Percentiles rank a stretch among this genome's conserved stretches.
Evolutionary conservation across 2,797 vertebrate genomes (phyloP).

Genomic region (Botia kubotai): DNA sequence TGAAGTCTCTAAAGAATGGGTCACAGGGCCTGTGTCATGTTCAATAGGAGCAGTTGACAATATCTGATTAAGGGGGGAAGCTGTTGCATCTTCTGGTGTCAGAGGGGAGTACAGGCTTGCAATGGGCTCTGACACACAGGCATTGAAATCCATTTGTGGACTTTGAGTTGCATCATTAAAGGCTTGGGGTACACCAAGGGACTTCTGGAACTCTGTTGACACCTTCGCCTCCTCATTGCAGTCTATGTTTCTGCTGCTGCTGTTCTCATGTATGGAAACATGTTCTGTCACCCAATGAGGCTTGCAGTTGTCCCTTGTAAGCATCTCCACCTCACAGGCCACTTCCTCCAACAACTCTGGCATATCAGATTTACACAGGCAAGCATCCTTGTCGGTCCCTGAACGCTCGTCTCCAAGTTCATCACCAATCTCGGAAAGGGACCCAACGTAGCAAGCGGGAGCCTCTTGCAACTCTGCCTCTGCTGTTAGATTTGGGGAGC

Average conservation of each 20-base stretch:
- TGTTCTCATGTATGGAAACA: constrained; percentile 64
- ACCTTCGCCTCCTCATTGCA: constrained; percentile 75
- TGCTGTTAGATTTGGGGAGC: constrained; percentile 87
- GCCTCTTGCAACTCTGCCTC: constrained; percentile 83
- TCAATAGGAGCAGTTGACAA: constrained; percentile 62
- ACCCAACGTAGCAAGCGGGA: constrained; percentile 79
- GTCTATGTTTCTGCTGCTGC: constrained; percentile 75
- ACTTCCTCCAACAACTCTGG: constrained; percentile 69
- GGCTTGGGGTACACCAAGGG: constrained; percentile 40
- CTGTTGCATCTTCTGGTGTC: constrained; percentile 56
- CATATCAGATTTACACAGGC: constrained; percentile 67
- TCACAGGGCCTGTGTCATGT: constrained; percentile 75
- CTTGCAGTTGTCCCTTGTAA: constrained; percentile 69
- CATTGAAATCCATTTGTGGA: constrained; percentile 74
- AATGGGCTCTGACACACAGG: constrained; percentile 73
- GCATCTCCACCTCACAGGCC: constrained; percentile 67
- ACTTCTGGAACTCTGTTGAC: constrained; percentile 52
- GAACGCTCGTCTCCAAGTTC: constrained; percentile 77
- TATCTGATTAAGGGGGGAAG: constrained; percentile 56
- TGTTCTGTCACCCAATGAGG: constrained; percentile 78
- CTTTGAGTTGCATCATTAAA: constrained; percentile 66
- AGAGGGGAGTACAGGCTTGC: constrained; percentile 57
- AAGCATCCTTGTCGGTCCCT: constrained; percentile 69
- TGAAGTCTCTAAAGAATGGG: constrained; percentile 76
- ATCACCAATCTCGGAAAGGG: constrained; percentile 82